Evolutionary conservation across 2,888 invertebrate species (phyloP), one percentile per base, ranked within the genome.

Genomic region (Acanthosepion esculentum): DNA sequence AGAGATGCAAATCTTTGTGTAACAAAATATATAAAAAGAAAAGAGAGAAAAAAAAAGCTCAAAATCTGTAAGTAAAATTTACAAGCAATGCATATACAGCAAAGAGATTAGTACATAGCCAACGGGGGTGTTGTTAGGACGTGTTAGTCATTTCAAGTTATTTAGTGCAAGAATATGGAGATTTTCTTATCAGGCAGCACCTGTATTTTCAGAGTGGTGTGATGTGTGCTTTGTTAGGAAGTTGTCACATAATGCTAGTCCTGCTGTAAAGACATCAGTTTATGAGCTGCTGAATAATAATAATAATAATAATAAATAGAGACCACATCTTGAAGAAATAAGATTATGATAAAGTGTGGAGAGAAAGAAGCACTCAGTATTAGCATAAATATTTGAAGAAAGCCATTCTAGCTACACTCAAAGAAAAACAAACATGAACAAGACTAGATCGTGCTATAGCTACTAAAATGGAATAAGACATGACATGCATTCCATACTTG

Each of bases 1-100:
- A 59, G 59, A 59, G 3, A 59, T 59, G 59, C 59, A 23, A 59
- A 23, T 59, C 59, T 59, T 59, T 59, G 23, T 59, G 20, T 59
- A 59, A 59, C 20, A 23, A 23, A 41, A 41, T 41, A 41, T 41
- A 41, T 41, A 41, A 41, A 41, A 41, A 59, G 7, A 59, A 20
- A 59, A 59, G 4, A 59, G 7, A 59, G 23, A 23, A 23, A 59
- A 59, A 59, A 59, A 23, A 23, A 23, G 5, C 23, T 23, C 23
- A 59, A 59, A 59, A n/a, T 78, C 78, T 78, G 78, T 78, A 78
- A n/a, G 78, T 78, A 78, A 78, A 78, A 78, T 78, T n/a, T n/a
- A 78, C 78, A 78, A 78, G 78, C 78, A 78, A 78, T 33, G 78
- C n/a, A 78, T 78, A 78, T n/a, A 78, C 78, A 78, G 15, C n/a